Evolutionary conservation across 2,113 vertebrate genomes (phyloP).

Genomic region (Pedetes capensis): DNA sequence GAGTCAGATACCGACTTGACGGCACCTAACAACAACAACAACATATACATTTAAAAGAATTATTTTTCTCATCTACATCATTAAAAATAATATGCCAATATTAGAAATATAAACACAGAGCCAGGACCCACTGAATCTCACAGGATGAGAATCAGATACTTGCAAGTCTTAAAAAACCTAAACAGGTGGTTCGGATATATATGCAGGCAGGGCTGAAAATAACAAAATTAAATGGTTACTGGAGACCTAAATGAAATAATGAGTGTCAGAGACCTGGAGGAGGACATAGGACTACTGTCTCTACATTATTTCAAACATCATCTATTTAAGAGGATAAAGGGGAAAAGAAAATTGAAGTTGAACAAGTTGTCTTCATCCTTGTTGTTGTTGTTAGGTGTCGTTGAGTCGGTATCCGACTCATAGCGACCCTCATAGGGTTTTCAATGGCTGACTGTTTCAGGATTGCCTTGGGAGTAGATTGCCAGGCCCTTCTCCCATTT

Average conservation of each 20-base stretch:
- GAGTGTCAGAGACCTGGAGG: background rate
- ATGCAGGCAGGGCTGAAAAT: background rate
- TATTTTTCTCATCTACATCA: background rate
- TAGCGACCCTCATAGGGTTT: no score
- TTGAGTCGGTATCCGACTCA: no score
- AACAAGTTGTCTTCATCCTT: background rate
- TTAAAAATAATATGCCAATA: background rate
- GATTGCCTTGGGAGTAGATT: no score
- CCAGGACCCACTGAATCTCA: background rate
- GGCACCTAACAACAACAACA: no score
- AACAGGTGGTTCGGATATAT: background rate
- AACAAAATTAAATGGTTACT: background rate
- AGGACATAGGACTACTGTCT: background rate
- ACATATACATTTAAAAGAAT: background rate
- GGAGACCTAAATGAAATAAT: background rate
- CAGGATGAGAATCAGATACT: background rate
- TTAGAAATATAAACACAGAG: background rate
- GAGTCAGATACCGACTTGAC: no score
- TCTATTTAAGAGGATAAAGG: background rate
- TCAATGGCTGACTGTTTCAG: no score
- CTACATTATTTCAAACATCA: background rate
- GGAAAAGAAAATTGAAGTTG: background rate
- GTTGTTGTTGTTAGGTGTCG: no score
- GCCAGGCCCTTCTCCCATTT: no score
- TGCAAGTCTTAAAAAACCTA: background rate